Evolutionary conservation across 2,113 vertebrate species (phyloP), one percentile per base, ranked within the genome.

Genomic region (Poecilia latipinna): DNA sequence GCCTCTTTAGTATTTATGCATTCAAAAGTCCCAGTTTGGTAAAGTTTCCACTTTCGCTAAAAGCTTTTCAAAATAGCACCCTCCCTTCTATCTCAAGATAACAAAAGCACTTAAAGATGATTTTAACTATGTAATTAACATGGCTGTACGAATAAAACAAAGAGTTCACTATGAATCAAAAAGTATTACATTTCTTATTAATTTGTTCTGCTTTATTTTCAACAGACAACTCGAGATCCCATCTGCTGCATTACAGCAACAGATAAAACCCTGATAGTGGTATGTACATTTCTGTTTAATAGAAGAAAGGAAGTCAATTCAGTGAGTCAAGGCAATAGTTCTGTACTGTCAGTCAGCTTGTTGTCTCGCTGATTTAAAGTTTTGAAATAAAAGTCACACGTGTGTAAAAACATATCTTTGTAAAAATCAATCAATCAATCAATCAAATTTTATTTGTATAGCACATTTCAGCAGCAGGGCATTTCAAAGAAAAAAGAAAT

Each of bases 191-290:
- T 12, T 65, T 19, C 42, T 70, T 12, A 48, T 5, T 35, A 6
- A n/a, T 48, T 24, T 35, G 19, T 67, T 82, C 22, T 76, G n/a
- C 65, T 92, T 77, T 68, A 24, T 95, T 95, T 2, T 19, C 39
- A 15, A 89, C 88, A 99, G 98, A 94, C 93, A 80, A 98, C 97
- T 61, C 95, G 93, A 92, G 97, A 99, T 92, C 95, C 96, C 31
- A 98, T 99, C 88, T 99, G 97, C 92, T 96, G 96, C 83, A 94
- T 98, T 82, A 96, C 97, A 82, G 97, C 97, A 75, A 97, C 96
- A 77, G 98, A 99, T 91, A 97, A 96, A 90, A 97, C 94, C 44
- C 79, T 99, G 19, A 93, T 99, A 82, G 95, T 99, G 95, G 98
- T 99, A 94, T 84, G 96, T 93, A 88, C 12, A 42, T 51, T 12